These are phyloP conservation scores for Lasius platythorax DNA, from an alignment of 2,888 invertebrate species.

Conservation along the genomic window DNA sequence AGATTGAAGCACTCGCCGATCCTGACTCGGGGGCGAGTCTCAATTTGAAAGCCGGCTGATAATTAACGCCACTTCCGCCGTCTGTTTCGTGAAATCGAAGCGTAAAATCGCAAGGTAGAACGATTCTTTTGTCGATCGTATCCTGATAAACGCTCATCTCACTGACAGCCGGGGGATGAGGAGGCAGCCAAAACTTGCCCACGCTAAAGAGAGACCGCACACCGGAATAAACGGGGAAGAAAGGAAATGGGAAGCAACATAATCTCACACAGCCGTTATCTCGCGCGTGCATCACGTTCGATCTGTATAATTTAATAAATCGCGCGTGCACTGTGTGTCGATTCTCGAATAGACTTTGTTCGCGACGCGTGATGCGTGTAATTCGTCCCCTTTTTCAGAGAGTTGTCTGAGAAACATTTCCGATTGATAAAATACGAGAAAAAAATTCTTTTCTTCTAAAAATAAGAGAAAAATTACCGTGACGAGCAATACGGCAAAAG, in stretches of 20 bases:
- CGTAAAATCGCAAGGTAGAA: constrained; percentile 53
- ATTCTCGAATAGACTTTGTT: constrained; percentile 4
- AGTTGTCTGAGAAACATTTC: background rate
- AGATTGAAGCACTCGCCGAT: background rate
- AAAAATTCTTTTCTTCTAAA: background rate
- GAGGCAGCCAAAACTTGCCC: background rate
- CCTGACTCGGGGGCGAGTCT: background rate
- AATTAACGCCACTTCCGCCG: constrained; percentile 35
- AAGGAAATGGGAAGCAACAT: constrained; percentile 11
- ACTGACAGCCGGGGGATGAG: background rate
- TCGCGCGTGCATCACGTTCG: constrained; percentile 57
- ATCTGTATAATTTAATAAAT: constrained; percentile 64
- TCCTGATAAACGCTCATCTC: constrained; percentile 28
- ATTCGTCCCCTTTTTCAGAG: background rate
- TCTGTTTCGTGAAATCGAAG: constrained; percentile 30
- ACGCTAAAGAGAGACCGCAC: background rate
- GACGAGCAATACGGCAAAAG: background rate
- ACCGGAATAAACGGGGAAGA: background rate
- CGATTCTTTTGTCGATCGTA: constrained; percentile 45
- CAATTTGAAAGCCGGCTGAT: constrained; percentile 23
- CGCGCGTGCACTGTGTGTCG: constrained; percentile 21
- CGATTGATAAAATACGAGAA: background rate
- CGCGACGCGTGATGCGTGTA: constrained; percentile 7
- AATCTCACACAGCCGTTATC: constrained; percentile 29
- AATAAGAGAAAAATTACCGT: background rate